These are phyloP conservation scores for Siderastrea radians DNA, from an alignment of 92 coral and sea anemone genomes.

Conservation along the genomic window DNA sequence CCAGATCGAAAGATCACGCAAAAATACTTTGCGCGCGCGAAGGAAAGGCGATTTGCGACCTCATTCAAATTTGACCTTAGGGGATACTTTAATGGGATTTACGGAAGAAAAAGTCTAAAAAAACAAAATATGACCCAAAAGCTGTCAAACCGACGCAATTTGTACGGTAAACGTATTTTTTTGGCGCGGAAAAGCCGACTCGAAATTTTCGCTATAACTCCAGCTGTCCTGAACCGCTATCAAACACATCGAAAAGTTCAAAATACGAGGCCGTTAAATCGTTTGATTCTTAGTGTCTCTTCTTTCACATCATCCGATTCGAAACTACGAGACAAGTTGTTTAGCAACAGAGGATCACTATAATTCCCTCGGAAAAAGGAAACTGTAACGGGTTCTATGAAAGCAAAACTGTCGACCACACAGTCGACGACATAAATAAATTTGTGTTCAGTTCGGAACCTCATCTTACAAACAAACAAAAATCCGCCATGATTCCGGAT, in stretches of 20 bases:
- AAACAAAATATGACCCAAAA: not conserved
- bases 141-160: slow-evolving; percentile 9
- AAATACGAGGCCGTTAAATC: not conserved
- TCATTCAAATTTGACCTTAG: slow-evolving; percentile 1
- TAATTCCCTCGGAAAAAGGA: slow-evolving; percentile 30
- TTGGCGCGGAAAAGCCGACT: slow-evolving; percentile 16
- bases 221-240: slow-evolving; percentile 54
- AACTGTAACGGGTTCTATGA: slow-evolving; percentile 39
- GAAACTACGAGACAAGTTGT: slow-evolving; percentile 19
- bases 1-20: slow-evolving; percentile 46
- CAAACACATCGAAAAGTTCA: slow-evolving; percentile 26
- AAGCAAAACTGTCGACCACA: slow-evolving; percentile 6
- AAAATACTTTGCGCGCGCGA: slow-evolving; percentile 44
- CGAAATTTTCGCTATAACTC: slow-evolving; percentile 1
- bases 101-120: not conserved
- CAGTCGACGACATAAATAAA: not conserved
- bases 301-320: slow-evolving; percentile 22
- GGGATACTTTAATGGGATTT: not conserved
- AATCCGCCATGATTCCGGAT: slow-evolving; percentile 58
- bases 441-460: not conserved
- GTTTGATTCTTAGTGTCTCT: not conserved
- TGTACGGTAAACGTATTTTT: not conserved
- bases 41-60: slow-evolving; percentile 27
- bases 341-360: slow-evolving; percentile 46
- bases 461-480: slow-evolving; percentile 2